Conservation (phyloP, 2,113 vertebrate species). For the Neopipo cinnamomea region DNA sequence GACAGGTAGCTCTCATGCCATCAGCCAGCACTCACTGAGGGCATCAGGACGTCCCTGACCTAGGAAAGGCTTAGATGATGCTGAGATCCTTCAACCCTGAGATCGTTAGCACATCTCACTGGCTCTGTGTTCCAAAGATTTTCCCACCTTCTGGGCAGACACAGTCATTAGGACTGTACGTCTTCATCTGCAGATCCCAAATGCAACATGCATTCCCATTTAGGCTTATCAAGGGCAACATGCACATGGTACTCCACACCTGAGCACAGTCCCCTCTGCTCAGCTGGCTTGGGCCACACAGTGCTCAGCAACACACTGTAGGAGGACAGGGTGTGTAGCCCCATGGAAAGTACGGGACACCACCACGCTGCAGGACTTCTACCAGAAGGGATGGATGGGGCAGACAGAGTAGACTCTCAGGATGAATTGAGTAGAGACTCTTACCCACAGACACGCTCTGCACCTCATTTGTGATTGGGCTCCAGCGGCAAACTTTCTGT, state of each 20-base stretch:
- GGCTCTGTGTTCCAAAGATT: not conserved
- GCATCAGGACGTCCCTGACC: not conserved
- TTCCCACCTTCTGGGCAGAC: not conserved
- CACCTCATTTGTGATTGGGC: slow-evolving; percentile 69
- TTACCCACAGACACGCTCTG: slow-evolving; percentile 79
- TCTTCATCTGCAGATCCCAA: not conserved
- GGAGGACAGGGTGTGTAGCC: not conserved
- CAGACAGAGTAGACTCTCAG: not conserved
- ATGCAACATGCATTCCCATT: not conserved
- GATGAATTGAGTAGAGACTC: not conserved
- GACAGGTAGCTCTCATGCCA: fast-evolving
- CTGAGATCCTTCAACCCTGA: not conserved
- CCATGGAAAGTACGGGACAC: not conserved
- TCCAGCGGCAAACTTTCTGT: slow-evolving; percentile 81
- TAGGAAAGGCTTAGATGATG: fast-evolving
- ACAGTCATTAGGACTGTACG: not conserved
- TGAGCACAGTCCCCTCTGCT: not conserved
- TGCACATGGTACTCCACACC: not conserved
- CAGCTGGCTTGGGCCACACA: fast-evolving
- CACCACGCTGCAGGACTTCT: not conserved
- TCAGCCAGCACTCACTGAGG: fast-evolving
- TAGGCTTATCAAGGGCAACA: not conserved
- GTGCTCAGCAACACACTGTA: fast-evolving
- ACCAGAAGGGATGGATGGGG: not conserved
- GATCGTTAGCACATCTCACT: not conserved